Evolutionary conservation across 2,888 invertebrate genomes (phyloP), one percentile per base, ranked within the genome.

Genomic region (Proisotoma minuta): DNA sequence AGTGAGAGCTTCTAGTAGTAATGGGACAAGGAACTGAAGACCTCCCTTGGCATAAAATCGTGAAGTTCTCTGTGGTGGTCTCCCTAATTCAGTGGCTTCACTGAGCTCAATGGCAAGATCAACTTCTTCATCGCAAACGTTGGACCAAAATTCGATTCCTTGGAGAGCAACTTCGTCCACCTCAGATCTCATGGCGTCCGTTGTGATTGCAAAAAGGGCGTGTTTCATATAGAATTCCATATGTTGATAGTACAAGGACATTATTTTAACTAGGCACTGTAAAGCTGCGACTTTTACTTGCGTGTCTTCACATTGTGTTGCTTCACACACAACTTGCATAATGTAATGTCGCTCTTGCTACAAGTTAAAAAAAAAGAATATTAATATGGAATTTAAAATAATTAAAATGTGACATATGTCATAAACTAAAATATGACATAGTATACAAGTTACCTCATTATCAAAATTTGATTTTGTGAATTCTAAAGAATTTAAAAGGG

Each of bases 101-200:
- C 89, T 88, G 75, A 91, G 91, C 79, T 97, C 96, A 77, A 96
- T 89, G 1, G 90, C 85, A 70, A 98, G 81, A 79, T 97, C 97
- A 34, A 97, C 93, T 80, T 99, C 99, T 81, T 98, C 99, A 80
- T 99, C 99, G 76, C 98, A 96, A 0, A 99, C 97, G 75, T 96
- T 98, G 3, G 97, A 98, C 99, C 99, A 99, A 81, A 99, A 99
- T 79, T 99, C 99, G 77, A 99, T 98, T 72, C 99, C 99, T 82
- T 98, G 98, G 60, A 98, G 83, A 20, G 95, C 89, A 58, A 99
- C 89, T 74, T 97, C 96, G 80, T 98, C 96, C 70, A 90, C 85
- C 69, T 94, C 93, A 20, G 92, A 92, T 78, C 94, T 95, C 95
- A 99, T 99, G 10, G 99, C 97, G 79, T 96, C 94, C 76, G 99